Evolutionary conservation across 2,113 vertebrate species (phyloP).

Genomic region (Seriola rivoliana): DNA sequence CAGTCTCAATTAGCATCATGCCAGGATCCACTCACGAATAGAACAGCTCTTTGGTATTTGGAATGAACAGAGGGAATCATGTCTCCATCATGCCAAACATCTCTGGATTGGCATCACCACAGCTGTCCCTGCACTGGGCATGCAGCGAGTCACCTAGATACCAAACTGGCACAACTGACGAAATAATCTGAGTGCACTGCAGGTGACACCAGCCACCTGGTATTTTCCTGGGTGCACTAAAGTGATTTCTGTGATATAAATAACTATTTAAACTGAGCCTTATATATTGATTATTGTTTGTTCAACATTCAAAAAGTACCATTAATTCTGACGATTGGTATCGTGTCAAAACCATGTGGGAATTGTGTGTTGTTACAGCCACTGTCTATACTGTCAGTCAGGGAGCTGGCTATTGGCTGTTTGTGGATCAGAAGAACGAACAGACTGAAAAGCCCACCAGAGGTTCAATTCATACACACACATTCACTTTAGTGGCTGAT

Average conservation of each 20-base stretch:
- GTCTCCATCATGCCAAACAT: too few relatives aligned
- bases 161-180: neutral
- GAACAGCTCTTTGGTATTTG: neutral
- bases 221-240: too few relatives aligned
- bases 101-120: too few relatives aligned
- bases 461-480: conserved; percentile 4
- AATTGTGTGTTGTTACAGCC: neutral
- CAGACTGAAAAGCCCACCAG: neutral
- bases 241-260: too few relatives aligned
- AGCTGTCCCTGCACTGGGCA: too few relatives aligned
- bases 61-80: too few relatives aligned
- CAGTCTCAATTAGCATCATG: neutral
- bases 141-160: neutral
- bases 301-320: neutral
- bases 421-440: neutral
- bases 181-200: neutral
- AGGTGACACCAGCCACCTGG: too few relatives aligned
- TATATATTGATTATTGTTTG: neutral
- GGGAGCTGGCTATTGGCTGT: neutral
- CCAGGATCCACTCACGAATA: neutral
- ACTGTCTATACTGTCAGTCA: neutral
- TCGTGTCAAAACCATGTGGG: neutral
- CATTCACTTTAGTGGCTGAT: conserved; percentile 14
- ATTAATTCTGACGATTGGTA: neutral
- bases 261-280: neutral